Evolutionary conservation across 2,888 invertebrate species (phyloP), one percentile per base, ranked within the genome.

Genomic region (Gryllus longicercus): DNA sequence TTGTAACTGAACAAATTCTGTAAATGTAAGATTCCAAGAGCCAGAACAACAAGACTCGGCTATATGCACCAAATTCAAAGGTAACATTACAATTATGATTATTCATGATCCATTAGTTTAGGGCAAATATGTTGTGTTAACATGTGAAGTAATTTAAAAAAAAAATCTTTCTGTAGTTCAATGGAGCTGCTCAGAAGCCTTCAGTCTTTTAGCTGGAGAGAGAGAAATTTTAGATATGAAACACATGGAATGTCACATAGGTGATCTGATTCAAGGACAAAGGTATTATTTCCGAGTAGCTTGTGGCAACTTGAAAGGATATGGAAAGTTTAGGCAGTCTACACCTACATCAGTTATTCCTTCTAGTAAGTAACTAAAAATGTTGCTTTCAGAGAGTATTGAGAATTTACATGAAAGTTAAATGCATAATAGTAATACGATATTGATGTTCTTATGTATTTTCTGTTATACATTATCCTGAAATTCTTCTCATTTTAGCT

Each of bases 221-320:
- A 91, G 92, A 38, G 94, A 95, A 85, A 91, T 97, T 76, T 87
- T 89, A 79, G 93, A 95, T 85, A 88, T 93, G 84, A 90, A 63
- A 81, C 89, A 90, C 83, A 88, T 90, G 79, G 90, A 90, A 83
- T 91, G 91, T 84, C 88, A 89, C 81, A 89, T 94, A 81, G 90
- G 91, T n/a, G 94, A 94, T 76, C 89, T 98, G 82, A 92, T 92
- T n/a, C 93, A 95, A 83, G 97, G 97, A 10, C 90, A 94, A 25
- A 90, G 93, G 82, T 98, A 97, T 88, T 96, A 94, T 88, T 95
- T 98, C 87, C 91, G 98, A 82, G 95, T 96, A 0, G 91, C 94
- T n/a, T 95, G 96, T 78, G 97, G 98, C 78, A 98, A 98, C 86
- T 90, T 97, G 82, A 96, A 95, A 86, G 98, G 97, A 1, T 98